These are phyloP conservation scores for Oncorhynchus kisutch DNA, from an alignment of 2,113 vertebrate genomes.

Conservation along the genomic window DNA sequence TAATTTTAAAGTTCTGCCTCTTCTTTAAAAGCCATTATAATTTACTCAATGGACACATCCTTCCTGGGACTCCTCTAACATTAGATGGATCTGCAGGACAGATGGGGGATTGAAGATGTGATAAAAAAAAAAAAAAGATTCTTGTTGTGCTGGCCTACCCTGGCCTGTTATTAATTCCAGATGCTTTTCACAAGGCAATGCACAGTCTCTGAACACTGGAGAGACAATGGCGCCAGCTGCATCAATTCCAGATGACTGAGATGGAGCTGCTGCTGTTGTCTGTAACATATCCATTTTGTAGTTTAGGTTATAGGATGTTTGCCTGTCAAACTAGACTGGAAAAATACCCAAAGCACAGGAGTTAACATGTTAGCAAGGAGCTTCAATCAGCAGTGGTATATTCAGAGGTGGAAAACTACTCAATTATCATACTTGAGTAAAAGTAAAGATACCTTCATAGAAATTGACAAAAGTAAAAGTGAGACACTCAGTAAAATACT, in stretches of 20 bases:
- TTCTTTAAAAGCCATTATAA: no score
- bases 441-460: no score
- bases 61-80: neutral
- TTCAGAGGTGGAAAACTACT: no score
- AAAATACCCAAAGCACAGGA: neutral
- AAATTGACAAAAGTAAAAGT: no score
- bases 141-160: neutral
- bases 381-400: neutral
- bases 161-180: neutral
- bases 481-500: no score
- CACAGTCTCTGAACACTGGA: neutral
- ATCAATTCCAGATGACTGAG: neutral
- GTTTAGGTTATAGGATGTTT: neutral
- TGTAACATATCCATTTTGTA: neutral
- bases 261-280: neutral
- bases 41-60: no score
- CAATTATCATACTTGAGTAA: no score
- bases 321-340: neutral
- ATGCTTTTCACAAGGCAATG: neutral
- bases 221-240: neutral
- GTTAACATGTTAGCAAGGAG: neutral
- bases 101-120: neutral
- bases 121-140: neutral
- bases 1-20: no score
- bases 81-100: neutral